These are phyloP conservation scores for Mystacornis crossleyi DNA, from an alignment of 2,113 vertebrate genomes.

Conservation along the genomic window DNA sequence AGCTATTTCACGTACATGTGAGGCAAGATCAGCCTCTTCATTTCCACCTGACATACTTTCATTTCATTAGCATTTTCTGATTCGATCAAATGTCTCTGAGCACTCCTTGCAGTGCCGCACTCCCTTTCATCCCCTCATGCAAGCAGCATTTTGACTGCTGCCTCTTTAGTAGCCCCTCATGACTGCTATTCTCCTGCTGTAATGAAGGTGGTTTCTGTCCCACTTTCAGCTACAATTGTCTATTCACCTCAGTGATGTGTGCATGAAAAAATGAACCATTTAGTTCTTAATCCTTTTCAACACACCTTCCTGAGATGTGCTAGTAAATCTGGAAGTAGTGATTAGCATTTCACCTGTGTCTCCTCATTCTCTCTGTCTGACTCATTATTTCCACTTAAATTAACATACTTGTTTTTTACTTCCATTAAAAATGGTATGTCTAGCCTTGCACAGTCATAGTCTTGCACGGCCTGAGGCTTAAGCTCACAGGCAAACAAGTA, in stretches of 20 bases:
- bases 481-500: neutral
- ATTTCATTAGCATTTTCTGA: conserved; percentile 23
- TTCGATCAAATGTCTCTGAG: neutral
- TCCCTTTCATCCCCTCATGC: neutral
- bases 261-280: neutral
- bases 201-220: conserved; percentile 34
- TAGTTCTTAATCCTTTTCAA: conserved; percentile 41
- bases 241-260: neutral
- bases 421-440: neutral
- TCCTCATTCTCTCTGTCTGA: neutral
- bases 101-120: neutral
- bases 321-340: conserved; percentile 21
- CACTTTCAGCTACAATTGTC: neutral
- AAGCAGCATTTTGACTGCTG: neutral
- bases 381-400: conserved; percentile 47
- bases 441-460: neutral
- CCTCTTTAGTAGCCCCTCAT: conserved; percentile 41
- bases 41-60: conserved; percentile 5
- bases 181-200: conserved; percentile 42
- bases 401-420: conserved; percentile 9
- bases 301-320: neutral
- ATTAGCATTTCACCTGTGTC: conserved; percentile 46
- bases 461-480: neutral
- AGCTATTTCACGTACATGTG: neutral
- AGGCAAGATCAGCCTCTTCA: conserved; percentile 21